Conservation (phyloP, 2,797 vertebrate species). For the Perodicticus potto region DNA sequence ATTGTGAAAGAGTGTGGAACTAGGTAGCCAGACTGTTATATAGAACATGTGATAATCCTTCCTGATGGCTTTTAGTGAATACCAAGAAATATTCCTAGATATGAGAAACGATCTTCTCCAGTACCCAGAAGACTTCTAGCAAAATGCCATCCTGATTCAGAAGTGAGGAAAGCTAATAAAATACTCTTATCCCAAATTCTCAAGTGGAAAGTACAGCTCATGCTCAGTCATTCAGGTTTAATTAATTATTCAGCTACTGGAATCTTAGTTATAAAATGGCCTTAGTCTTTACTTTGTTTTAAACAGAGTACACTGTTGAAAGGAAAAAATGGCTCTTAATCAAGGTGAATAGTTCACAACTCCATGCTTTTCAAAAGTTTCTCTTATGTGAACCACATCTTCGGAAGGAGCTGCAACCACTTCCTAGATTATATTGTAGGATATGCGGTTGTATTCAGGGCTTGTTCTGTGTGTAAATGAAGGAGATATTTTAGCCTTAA, state of each 20-base stretch:
- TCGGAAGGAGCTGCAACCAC: not conserved
- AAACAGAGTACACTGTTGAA: not conserved
- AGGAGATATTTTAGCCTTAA: not conserved
- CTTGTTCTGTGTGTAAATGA: not conserved
- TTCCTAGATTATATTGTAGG: not conserved
- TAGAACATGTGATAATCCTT: not conserved
- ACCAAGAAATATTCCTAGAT: constrained; percentile 20
- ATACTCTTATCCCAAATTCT: constrained; percentile 47
- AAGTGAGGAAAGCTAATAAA: not conserved
- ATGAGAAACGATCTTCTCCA: not conserved
- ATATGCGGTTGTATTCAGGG: not conserved
- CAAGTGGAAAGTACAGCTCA: not conserved
- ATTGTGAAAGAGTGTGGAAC: not conserved
- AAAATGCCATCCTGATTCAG: not conserved
- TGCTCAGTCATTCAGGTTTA: not conserved
- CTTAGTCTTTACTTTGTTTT: constrained; percentile 34
- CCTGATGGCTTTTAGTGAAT: constrained; percentile 26
- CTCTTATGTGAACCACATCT: not conserved
- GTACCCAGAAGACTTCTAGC: not conserved
- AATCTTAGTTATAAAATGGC: not conserved
- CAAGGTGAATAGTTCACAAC: not conserved
- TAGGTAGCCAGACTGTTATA: not conserved
- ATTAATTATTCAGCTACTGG: constrained; percentile 13
- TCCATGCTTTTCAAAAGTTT: constrained; percentile 32
- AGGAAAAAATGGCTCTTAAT: constrained; percentile 27